Evolutionary conservation across 2,797 vertebrate species (phyloP), one percentile per base, ranked within the genome.

Genomic region (Lacerta bilineata): DNA sequence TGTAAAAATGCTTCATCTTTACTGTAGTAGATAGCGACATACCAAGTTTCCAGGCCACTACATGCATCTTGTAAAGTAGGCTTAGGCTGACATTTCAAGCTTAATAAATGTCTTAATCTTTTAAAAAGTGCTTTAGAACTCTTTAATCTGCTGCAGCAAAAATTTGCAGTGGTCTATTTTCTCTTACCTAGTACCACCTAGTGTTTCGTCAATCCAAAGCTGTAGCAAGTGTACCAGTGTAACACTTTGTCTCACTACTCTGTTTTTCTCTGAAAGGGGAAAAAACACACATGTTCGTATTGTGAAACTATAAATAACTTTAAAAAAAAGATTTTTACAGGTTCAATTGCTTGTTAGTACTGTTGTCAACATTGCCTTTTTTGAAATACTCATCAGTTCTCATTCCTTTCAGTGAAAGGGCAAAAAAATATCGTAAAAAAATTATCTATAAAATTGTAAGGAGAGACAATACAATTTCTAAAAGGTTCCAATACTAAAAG

Each of bases 331-430:
- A 76, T 76, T 59, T 84, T 75, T 85, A 85, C 66, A 20, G 5
- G 27, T 33, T 85, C 72, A n/a, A n/a, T n/a, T n/a, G n/a, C n/a
- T n/a, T n/a, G n/a, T n/a, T n/a, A n/a, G n/a, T n/a, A n/a, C 77
- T 77, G 74, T 85, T 85, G n/a, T n/a, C n/a, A n/a, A 77, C 84
- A 85, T 85, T 77, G 69, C 72, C 66, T 85, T 77, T 85, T 85
- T 66, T 77, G 36, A n/a, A 85, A 77, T 77, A 77, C 41, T 85
- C 74, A 85, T 43, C 36, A 29, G 18, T 8, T 85, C 77, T 76
- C 59, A 77, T 66, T 77, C 36, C 74, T 76, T 85, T 77, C 36
- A n/a, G n/a, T n/a, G n/a, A n/a, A n/a, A n/a, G n/a, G n/a, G n/a
- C n/a, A n/a, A n/a, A n/a, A n/a, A n/a, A n/a, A n/a, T n/a, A n/a